phyloP scores from a whole-genome alignment of 2,113 vertebrate species.

The Micromys minutus region DNA sequence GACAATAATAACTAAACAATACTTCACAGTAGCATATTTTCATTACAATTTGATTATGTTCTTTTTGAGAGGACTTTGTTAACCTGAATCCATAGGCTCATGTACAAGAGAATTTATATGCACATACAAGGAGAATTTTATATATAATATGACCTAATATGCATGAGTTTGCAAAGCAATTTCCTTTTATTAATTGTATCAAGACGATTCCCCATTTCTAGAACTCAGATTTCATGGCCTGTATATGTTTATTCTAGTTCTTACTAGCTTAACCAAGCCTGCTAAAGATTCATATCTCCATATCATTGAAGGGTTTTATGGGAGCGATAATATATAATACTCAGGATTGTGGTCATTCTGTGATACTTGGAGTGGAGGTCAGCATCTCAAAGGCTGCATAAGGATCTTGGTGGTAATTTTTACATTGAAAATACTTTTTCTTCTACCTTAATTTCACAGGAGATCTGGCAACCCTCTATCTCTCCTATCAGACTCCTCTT shows the following conservation, averaged over 20 bases:
- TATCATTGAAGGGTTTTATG: not conserved
- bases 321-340: not conserved
- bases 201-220: constrained; percentile 19
- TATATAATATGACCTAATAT: not conserved
- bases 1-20: constrained; percentile 24
- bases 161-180: constrained; percentile 42
- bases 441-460: constrained; percentile 21
- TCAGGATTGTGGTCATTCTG: not conserved
- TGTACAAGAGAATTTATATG: constrained; percentile 25
- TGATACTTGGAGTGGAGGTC: not conserved
- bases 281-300: constrained; percentile 35
- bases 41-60: constrained; percentile 50
- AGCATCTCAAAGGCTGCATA: not conserved
- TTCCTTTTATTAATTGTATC: constrained; percentile 21
- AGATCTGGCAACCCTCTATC: not conserved
- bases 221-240: constrained; percentile 48
- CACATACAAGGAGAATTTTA: not conserved
- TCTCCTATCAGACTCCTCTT: not conserved
- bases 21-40: constrained; percentile 47
- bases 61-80: constrained; percentile 41
- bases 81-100: constrained; percentile 13
- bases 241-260: constrained; percentile 44
- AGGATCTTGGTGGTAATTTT: not conserved
- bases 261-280: constrained; percentile 33
- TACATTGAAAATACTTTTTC: not conserved